Evolutionary conservation across 2,113 vertebrate species (phyloP), one percentile per base, ranked within the genome.

Genomic region (Megalops atlanticus): DNA sequence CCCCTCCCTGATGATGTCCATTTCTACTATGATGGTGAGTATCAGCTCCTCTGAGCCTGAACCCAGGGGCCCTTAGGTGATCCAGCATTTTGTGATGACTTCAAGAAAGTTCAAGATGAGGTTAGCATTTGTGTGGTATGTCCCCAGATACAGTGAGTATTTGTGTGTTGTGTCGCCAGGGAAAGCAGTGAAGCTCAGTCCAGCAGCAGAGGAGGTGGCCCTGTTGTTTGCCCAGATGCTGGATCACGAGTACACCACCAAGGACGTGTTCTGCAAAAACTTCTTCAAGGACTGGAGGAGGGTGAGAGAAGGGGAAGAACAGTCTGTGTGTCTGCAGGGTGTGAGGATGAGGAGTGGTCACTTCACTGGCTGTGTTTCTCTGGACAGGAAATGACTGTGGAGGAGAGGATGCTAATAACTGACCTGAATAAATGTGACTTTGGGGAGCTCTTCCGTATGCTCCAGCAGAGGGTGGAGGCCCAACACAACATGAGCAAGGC

Each of bases 181-280:
- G 72, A 82, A 94, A 49, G 71, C 82, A 40, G 85, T 95, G 79
- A 92, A 91, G 80, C 89, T 95, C 80, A 91, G 91, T 54, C 69
- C 58, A 16, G 80, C 86, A 4, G 89, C 93, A 33, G 94, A 95
- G 77, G 94, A 95, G 81, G 93, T 91, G 80, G 92, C 89, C 0
- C 0, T 92, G 64, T 96, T 93, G 85, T 95, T 93, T 81, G 92
- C 90, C 43, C 93, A 94, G 84, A 94, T 95, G 93, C 84, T 95
- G 84, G 94, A 95, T n/a, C n/a, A n/a, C n/a, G n/a, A n/a, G n/a
- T n/a, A n/a, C n/a, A n/a, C n/a, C n/a, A n/a, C 93, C 39, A 94
- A 92, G 80, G 85, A 91, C 0, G 90, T 94, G n/a, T 95, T 95
- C 83, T 81, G 92, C 2, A 90, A 93, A 47, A 95, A 95, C 38